Evolutionary conservation across 2,797 vertebrate genomes (phyloP).

Genomic region (Spheniscus humboldti): DNA sequence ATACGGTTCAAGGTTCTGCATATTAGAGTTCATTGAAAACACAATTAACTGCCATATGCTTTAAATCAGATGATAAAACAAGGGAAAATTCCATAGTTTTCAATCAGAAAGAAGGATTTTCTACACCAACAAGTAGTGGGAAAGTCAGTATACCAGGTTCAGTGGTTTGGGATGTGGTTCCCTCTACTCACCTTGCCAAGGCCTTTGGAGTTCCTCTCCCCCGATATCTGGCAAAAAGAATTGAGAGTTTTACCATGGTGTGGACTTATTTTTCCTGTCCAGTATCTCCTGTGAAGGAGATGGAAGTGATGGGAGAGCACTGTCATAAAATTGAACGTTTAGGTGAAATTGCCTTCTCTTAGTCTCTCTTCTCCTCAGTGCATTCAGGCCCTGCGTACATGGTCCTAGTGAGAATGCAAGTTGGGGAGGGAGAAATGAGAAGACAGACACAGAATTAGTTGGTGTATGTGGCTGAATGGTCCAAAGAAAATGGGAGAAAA

Average conservation of each 20-base stretch:
- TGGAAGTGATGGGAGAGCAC: background rate
- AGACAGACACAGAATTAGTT: background rate
- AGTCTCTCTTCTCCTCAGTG: background rate
- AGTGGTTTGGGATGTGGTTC: background rate
- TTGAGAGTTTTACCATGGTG: background rate
- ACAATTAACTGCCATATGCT: background rate
- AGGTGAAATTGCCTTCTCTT: background rate
- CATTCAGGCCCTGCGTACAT: fast-evolving
- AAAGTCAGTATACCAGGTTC: background rate
- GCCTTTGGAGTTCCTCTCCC: background rate
- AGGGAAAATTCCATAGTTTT: background rate
- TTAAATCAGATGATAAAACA: background rate
- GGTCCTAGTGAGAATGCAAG: background rate
- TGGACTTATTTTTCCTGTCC: background rate
- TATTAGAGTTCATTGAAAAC: background rate
- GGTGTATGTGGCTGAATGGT: background rate
- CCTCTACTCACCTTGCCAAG: background rate
- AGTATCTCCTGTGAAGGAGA: background rate
- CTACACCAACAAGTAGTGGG: background rate
- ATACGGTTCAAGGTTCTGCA: background rate
- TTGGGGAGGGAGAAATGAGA: background rate
- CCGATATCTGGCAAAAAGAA: background rate
- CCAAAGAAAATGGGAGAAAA: background rate
- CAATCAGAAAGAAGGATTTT: background rate
- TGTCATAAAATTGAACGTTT: background rate